Percentiles rank a stretch among this genome's conserved stretches.
Evolutionary conservation across 2,113 vertebrate species (phyloP).

Genomic region (Micromys minutus): DNA sequence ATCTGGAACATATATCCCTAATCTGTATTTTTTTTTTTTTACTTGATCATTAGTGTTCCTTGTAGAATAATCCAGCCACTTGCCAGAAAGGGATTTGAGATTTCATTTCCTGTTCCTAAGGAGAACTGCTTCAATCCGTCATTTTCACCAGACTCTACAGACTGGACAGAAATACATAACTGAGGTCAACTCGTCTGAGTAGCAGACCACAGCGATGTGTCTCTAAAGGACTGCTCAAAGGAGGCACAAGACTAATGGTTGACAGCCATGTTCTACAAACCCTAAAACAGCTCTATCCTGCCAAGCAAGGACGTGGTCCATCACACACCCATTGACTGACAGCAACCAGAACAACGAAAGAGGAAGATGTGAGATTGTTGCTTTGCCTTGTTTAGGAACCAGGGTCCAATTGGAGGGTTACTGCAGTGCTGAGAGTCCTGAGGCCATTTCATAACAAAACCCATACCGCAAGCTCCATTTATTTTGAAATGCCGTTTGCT

Average conservation of each 20-base stretch:
- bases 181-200: background rate
- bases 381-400: constrained; percentile 78
- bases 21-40: background rate
- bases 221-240: background rate
- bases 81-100: background rate
- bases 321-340: background rate
- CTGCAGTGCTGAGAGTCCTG: constrained; percentile 75
- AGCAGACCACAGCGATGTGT: background rate
- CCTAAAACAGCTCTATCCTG: background rate
- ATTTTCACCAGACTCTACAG: background rate
- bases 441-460: constrained; percentile 85
- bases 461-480: constrained; percentile 82
- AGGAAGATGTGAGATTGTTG: constrained; percentile 70
- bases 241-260: background rate
- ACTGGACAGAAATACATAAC: background rate
- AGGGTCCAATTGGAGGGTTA: constrained; percentile 77
- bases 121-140: background rate
- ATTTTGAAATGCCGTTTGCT: constrained; percentile 87
- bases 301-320: background rate
- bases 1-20: background rate
- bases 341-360: background rate
- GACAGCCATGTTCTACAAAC: background rate
- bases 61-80: background rate
- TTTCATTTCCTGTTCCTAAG: constrained; percentile 3
- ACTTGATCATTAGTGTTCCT: background rate